Conservation (phyloP, 2,113 vertebrate genomes). For the Opisthocomus hoazin region DNA sequence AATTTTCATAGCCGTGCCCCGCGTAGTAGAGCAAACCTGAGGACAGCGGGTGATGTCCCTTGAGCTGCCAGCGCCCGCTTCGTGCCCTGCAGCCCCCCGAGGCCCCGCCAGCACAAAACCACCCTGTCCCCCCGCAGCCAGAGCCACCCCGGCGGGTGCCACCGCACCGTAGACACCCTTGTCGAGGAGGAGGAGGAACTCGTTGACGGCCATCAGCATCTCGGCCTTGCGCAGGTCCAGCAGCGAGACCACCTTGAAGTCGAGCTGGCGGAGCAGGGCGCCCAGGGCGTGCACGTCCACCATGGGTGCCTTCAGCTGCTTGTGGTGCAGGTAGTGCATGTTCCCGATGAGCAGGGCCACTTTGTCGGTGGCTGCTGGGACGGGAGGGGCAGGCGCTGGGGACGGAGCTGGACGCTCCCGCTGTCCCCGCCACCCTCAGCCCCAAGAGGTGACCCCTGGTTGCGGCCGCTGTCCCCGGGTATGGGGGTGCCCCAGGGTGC, state of each 20-base stretch:
- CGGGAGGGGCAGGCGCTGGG: fast-evolving
- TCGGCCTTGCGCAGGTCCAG: slow-evolving; percentile 83
- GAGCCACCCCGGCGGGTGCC: fast-evolving
- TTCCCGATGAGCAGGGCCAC: slow-evolving; percentile 86
- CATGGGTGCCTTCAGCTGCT: slow-evolving; percentile 78
- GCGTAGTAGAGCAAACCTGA: slow-evolving; percentile 86
- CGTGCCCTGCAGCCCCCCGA: background rate
- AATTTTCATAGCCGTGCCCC: slow-evolving; percentile 86
- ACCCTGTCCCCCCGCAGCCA: fast-evolving
- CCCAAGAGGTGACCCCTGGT: background rate
- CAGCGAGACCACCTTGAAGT: slow-evolving; percentile 88
- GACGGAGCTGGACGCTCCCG: fast-evolving
- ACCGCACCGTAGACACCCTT: slow-evolving; percentile 80
- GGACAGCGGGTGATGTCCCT: background rate
- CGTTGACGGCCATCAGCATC: slow-evolving; percentile 82
- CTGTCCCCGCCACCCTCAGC: background rate
- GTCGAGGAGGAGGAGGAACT: slow-evolving; percentile 84
- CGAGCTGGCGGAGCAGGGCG: slow-evolving; percentile 79
- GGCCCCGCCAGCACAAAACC: background rate
- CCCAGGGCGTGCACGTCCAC: slow-evolving; percentile 80
- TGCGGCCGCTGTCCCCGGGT: background rate
- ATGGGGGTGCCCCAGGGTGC: fast-evolving
- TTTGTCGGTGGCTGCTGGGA: slow-evolving; percentile 81
- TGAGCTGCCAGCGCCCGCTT: background rate
- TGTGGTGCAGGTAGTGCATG: slow-evolving; percentile 83